Percentiles rank a stretch among this genome's conserved stretches.
These are phyloP conservation scores for Drosophila oshimai DNA, from an alignment of 1,140 invertebrate species.

Conservation along the genomic window DNA sequence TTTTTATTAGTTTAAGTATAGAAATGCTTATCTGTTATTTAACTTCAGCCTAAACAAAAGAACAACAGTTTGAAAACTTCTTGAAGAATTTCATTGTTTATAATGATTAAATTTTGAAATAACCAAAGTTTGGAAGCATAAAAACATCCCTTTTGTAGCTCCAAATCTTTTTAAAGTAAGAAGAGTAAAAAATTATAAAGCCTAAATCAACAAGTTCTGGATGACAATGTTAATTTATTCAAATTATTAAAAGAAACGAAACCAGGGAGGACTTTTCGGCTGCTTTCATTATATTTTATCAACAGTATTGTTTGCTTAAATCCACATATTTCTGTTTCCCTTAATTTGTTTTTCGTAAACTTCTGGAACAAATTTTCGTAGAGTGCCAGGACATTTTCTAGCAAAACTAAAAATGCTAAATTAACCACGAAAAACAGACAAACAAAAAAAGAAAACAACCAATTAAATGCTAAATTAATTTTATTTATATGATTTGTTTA, in stretches of 20 bases:
- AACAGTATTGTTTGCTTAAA: slow-evolving; percentile 32
- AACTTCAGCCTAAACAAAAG: too few species aligned
- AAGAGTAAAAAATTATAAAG: not conserved
- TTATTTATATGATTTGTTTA: slow-evolving; percentile 70
- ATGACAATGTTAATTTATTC: not conserved
- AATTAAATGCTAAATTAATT: slow-evolving; percentile 71
- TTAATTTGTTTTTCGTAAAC: slow-evolving; percentile 42
- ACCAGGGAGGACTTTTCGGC: not conserved
- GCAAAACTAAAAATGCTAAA: slow-evolving; percentile 48
- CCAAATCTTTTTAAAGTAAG: too few species aligned
- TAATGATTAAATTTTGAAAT: too few species aligned
- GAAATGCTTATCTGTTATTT: too few species aligned
- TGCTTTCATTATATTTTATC: slow-evolving; percentile 43
- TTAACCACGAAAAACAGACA: slow-evolving; percentile 39
- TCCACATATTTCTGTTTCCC: slow-evolving; percentile 32
- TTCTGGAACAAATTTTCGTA: slow-evolving; percentile 65
- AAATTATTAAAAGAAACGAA: not conserved
- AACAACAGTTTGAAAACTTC: too few species aligned
- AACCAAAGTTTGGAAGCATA: too few species aligned
- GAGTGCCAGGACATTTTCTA: slow-evolving; percentile 82
- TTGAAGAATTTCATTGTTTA: too few species aligned
- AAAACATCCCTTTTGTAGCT: too few species aligned
- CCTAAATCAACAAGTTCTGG: not conserved
- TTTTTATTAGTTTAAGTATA: too few species aligned
- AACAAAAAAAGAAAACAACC: too few species aligned